Evolutionary conservation across 1,140 invertebrate genomes (phyloP).

Genomic region (Chrysopa pallens): DNA sequence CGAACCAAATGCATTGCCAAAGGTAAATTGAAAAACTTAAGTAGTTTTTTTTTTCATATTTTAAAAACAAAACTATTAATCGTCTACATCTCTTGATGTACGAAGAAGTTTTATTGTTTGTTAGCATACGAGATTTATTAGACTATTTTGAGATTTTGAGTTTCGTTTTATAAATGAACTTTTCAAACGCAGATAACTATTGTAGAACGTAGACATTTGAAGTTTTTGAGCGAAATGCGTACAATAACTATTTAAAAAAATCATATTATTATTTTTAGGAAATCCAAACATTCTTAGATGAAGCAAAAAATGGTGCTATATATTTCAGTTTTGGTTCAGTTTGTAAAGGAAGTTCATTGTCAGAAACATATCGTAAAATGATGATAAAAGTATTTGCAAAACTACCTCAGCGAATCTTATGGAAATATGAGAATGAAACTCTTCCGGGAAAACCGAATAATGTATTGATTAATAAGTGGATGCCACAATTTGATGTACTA

Average conservation of each 20-base stretch:
- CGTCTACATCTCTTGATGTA: too few relatives aligned
- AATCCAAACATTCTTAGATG: slow-evolving; percentile 44
- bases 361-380: slow-evolving; percentile 30
- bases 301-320: slow-evolving; percentile 44
- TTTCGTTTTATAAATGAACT: too few relatives aligned
- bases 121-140: too few relatives aligned
- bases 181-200: too few relatives aligned
- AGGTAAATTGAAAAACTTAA: slow-evolving; percentile 16
- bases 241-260: too few relatives aligned
- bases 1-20: slow-evolving; percentile 7
- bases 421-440: slow-evolving; percentile 52
- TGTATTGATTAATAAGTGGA: slow-evolving; percentile 42
- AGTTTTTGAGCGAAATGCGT: too few relatives aligned
- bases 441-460: slow-evolving; percentile 37
- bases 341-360: slow-evolving; percentile 37
- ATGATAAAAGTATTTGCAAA: slow-evolving; percentile 37
- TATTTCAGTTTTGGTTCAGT: slow-evolving; percentile 54
- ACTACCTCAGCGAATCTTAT: slow-evolving; percentile 41
- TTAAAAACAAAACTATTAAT: too few relatives aligned
- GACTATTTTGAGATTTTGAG: too few relatives aligned
- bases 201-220: too few relatives aligned
- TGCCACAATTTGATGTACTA: slow-evolving; percentile 50
- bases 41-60: too few relatives aligned
- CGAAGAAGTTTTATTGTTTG: too few relatives aligned
- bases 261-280: too few relatives aligned